A percentile compares a stretch with the other conserved stretches of the same genome.
phyloP scores from a whole-genome alignment of 2,888 invertebrate species.

The Hesperia comma region DNA sequence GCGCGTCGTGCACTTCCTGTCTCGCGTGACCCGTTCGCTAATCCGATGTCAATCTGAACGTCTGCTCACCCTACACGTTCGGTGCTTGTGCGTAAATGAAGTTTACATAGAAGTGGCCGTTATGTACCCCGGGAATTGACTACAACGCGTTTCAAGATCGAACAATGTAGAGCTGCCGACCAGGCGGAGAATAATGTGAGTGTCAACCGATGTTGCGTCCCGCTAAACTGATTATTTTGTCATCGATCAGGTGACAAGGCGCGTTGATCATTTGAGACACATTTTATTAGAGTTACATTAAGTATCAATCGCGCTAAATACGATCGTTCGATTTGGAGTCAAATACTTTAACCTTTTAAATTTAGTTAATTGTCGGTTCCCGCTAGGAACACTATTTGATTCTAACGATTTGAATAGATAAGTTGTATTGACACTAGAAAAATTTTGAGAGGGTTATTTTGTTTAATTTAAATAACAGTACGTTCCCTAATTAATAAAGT shows the following conservation, averaged over 20 bases:
- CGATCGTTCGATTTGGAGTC: slow-evolving; percentile 14
- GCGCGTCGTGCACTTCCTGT: slow-evolving; percentile 73
- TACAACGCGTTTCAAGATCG: slow-evolving; percentile 53
- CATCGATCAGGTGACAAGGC: slow-evolving; percentile 1
- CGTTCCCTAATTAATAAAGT: not conserved
- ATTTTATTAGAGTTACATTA: not conserved
- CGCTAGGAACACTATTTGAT: slow-evolving; percentile 1
- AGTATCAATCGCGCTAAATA: not conserved
- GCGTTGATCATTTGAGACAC: not conserved
- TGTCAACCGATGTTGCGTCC: slow-evolving; percentile 44
- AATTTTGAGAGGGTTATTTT: not conserved
- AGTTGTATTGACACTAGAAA: not conserved
- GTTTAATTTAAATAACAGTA: slow-evolving; percentile 2
- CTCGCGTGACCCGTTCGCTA: slow-evolving; percentile 41
- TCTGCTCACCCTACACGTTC: slow-evolving; percentile 2
- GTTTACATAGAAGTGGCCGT: slow-evolving; percentile 30
- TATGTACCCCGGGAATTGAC: slow-evolving; percentile 49
- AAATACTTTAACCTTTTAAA: slow-evolving; percentile 21
- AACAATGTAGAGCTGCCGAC: slow-evolving; percentile 77
- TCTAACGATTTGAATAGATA: slow-evolving; percentile 7
- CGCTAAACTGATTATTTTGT: slow-evolving; percentile 7
- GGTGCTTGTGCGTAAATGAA: slow-evolving; percentile 31
- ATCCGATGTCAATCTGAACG: slow-evolving; percentile 25
- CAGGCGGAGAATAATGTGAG: slow-evolving; percentile 78
- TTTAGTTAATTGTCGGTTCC: slow-evolving; percentile 1